A percentile compares a stretch with the other conserved stretches of the same genome.
Evolutionary conservation across 1,140 invertebrate species (phyloP).

Genomic region (Steinernema khuongi): DNA sequence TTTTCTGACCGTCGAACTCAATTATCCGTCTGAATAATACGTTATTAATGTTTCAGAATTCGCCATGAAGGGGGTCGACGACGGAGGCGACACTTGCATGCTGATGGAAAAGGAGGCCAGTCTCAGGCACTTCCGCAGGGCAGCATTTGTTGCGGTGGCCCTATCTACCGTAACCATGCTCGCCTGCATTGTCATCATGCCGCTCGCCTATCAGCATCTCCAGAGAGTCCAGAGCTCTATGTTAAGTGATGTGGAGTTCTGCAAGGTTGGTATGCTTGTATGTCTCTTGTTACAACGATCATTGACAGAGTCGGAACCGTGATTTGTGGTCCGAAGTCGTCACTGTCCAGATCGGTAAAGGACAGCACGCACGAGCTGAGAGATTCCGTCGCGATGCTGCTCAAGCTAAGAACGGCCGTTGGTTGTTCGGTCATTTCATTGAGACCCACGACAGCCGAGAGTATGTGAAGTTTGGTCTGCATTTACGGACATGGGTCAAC

Average conservation of each 20-base stretch:
- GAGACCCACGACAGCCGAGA: slow-evolving; percentile 37
- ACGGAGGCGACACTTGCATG: slow-evolving; percentile 6
- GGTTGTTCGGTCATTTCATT: slow-evolving; percentile 57
- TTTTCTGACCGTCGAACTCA: neutral
- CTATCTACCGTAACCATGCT: slow-evolving; percentile 57
- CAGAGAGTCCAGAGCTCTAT: slow-evolving; percentile 51
- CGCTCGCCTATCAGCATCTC: slow-evolving; percentile 54
- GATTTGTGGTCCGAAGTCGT: slow-evolving; percentile 56
- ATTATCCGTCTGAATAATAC: neutral
- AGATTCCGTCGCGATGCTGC: slow-evolving; percentile 40
- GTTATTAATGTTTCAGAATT: neutral
- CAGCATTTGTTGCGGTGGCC: slow-evolving; percentile 53
- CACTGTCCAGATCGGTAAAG: slow-evolving; percentile 52
- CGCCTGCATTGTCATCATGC: slow-evolving; percentile 50
- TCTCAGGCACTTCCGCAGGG: neutral
- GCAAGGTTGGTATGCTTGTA: slow-evolving; percentile 29
- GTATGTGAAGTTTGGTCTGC: neutral
- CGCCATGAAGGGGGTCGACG: neutral
- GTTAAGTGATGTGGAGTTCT: slow-evolving; percentile 53
- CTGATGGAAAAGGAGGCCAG: slow-evolving; percentile 5
- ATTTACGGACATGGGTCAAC: neutral
- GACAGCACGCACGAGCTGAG: slow-evolving; percentile 44
- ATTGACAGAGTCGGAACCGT: slow-evolving; percentile 49
- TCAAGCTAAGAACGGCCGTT: slow-evolving; percentile 42
- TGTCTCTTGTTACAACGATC: neutral